Evolutionary conservation across 2,113 vertebrate genomes (phyloP).

Genomic region (human): GRCh38 chr1:45701001-45701500

Average conservation of each 20-base stretch:
- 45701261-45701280: background rate
- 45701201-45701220: conserved; percentile 33
- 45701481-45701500: no score
- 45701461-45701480: no score
- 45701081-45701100: conserved; percentile 11
- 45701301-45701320: no score
- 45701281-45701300: background rate
- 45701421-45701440: no score
- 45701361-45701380: no score
- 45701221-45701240: background rate
- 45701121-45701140: background rate
- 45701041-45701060: background rate
- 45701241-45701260: conserved; percentile 9
- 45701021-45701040: background rate
- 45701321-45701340: no score
- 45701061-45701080: conserved; percentile 38
- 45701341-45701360: no score
- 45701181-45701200: background rate
- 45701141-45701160: background rate
- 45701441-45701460: no score
- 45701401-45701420: no score
- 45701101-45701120: background rate
- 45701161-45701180: background rate
- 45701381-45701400: no score
- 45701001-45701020: conserved; percentile 19